These are phyloP conservation scores for Apamea crenata DNA, from an alignment of 2,888 invertebrate species.

Conservation along the genomic window DNA sequence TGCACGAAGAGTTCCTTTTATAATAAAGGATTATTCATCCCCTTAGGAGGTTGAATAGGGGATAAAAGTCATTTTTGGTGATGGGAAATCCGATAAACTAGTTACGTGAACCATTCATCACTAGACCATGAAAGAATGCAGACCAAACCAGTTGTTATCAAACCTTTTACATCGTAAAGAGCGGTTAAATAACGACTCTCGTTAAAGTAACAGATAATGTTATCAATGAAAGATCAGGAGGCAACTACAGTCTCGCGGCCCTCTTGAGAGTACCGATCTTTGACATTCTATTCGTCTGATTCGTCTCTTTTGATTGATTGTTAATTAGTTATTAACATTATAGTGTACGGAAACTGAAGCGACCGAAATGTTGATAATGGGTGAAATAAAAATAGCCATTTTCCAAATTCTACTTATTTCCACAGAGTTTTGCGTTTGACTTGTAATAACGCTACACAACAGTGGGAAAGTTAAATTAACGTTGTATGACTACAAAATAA, in stretches of 20 bases:
- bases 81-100: not conserved
- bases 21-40: not conserved
- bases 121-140: not conserved
- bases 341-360: not conserved
- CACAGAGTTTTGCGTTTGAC: not conserved
- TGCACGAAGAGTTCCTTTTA: too few species aligned
- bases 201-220: slow-evolving; percentile 32
- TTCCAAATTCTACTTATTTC: too few species aligned
- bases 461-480: too few species aligned
- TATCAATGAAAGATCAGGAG: slow-evolving; percentile 42
- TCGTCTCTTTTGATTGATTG: slow-evolving; percentile 11
- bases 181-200: slow-evolving; percentile 9
- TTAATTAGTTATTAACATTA: slow-evolving; percentile 11
- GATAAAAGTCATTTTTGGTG: not conserved
- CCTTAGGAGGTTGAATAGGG: not conserved
- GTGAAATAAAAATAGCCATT: too few species aligned
- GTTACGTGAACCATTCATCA: not conserved
- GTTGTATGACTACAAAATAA: too few species aligned
- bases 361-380: not conserved
- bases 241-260: slow-evolving; percentile 13
- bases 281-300: slow-evolving; percentile 9
- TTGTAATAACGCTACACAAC: too few species aligned
- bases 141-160: slow-evolving; percentile 2
- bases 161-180: slow-evolving; percentile 28
- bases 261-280: slow-evolving; percentile 5